Conservation (phyloP, 2,888 invertebrate genomes). For the Diarsia rubi region DNA sequence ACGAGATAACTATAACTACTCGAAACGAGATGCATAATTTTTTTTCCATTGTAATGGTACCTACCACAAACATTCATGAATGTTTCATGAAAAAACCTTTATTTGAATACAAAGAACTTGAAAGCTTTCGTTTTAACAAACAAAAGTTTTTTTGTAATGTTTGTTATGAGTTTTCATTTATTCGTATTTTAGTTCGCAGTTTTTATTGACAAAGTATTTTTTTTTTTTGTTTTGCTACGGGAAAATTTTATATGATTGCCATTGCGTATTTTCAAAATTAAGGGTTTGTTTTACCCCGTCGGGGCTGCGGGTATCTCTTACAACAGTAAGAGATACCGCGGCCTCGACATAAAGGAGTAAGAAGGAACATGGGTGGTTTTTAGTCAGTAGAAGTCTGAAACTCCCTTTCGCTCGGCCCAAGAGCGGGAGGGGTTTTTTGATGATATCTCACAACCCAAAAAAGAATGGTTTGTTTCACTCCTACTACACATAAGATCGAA, state of each 20-base stretch:
- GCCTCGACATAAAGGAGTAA: too few species aligned
- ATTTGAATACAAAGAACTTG: conserved; percentile 45
- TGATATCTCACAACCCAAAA: too few species aligned
- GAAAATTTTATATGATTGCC: background rate
- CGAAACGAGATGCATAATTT: conserved; percentile 38
- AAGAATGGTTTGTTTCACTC: background rate
- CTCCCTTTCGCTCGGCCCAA: too few species aligned
- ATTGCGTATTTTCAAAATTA: background rate
- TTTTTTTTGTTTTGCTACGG: background rate
- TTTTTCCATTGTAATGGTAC: conserved; percentile 28
- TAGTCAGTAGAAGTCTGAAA: too few species aligned
- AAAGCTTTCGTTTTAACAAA: conserved; percentile 39
- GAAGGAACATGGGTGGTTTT: too few species aligned
- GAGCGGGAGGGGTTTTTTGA: too few species aligned
- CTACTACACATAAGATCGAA: background rate
- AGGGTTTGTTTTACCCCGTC: background rate
- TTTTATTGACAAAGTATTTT: conserved; percentile 1
- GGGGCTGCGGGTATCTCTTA: too few species aligned
- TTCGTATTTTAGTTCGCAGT: background rate
- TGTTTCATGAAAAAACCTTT: conserved; percentile 53
- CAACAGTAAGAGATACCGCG: too few species aligned
- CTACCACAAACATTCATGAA: conserved; percentile 47
- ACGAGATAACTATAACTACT: background rate
- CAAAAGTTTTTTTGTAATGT: background rate
- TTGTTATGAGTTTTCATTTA: conserved; percentile 7